A percentile compares a stretch with the other conserved stretches of the same genome.
phyloP scores from a whole-genome alignment of 2,797 vertebrate genomes.

The Alcedo quadribrachys region DNA sequence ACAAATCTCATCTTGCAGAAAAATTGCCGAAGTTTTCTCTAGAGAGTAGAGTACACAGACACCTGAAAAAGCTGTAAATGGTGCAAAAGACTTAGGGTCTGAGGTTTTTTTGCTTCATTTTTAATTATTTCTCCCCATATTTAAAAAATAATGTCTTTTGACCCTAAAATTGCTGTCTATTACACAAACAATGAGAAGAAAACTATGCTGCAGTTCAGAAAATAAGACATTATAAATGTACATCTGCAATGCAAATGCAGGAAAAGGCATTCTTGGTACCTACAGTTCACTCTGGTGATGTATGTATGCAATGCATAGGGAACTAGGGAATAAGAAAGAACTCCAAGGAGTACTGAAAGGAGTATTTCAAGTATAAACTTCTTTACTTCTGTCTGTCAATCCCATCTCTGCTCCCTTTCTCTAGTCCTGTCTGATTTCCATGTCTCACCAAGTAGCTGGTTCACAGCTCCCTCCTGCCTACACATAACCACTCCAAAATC shows the following conservation, averaged over 20 bases:
- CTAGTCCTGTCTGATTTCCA: not conserved
- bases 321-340: not conserved
- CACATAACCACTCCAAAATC: not conserved
- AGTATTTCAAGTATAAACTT: not conserved
- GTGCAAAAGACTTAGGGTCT: not conserved
- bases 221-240: not conserved
- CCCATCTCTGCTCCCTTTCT: not conserved
- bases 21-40: not conserved
- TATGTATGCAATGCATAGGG: not conserved
- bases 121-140: not conserved
- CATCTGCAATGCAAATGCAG: not conserved
- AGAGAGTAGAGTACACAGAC: not conserved
- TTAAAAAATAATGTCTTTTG: not conserved
- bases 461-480: not conserved
- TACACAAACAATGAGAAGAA: not conserved
- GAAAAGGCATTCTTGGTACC: not conserved
- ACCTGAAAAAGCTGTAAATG: not conserved
- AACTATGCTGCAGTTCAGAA: not conserved
- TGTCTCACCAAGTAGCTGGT: not conserved
- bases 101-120: not conserved
- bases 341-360: not conserved
- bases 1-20: not conserved
- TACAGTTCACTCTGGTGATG: not conserved
- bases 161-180: not conserved
- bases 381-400: not conserved